A percentile compares a stretch with the other conserved stretches of the same genome.
Evolutionary conservation across 2,797 vertebrate species (phyloP).

Genomic region (Menidia menidia): DNA sequence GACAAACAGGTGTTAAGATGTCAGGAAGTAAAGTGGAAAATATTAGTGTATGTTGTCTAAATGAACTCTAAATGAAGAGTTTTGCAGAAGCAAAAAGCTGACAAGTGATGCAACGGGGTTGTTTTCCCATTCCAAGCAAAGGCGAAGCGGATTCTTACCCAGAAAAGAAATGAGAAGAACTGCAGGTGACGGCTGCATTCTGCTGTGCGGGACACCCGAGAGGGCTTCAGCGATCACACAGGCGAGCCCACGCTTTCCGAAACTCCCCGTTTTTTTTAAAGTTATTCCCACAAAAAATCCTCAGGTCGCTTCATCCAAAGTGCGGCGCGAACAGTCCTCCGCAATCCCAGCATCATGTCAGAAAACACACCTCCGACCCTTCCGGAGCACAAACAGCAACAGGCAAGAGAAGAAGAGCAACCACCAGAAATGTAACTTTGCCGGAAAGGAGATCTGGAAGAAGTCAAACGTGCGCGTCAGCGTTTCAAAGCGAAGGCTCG

Average conservation of each 20-base stretch:
- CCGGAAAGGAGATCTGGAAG: background rate
- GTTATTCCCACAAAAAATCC: conserved; percentile 43
- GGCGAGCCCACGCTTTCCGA: conserved; percentile 17
- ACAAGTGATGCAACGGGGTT: background rate
- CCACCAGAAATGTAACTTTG: background rate
- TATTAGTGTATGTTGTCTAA: no score
- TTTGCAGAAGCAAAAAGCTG: background rate
- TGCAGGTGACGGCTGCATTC: conserved; percentile 48
- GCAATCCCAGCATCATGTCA: conserved; percentile 44
- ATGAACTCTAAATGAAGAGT: background rate
- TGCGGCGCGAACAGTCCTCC: conserved; percentile 28
- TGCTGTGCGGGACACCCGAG: background rate
- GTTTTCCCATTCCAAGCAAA: background rate
- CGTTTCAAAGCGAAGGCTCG: background rate
- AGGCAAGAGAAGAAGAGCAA: background rate
- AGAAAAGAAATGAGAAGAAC: conserved; percentile 58
- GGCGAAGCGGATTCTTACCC: conserved; percentile 52
- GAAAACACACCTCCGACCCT: background rate
- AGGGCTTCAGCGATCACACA: conserved; percentile 22
- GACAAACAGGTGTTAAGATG: conserved; percentile 53
- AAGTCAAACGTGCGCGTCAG: background rate
- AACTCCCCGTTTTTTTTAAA: conserved; percentile 43
- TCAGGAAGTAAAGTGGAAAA: background rate
- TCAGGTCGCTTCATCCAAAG: conserved; percentile 50
- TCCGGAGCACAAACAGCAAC: background rate